Conservation (phyloP, 2,888 invertebrate species). For the Diloba caeruleocephala region DNA sequence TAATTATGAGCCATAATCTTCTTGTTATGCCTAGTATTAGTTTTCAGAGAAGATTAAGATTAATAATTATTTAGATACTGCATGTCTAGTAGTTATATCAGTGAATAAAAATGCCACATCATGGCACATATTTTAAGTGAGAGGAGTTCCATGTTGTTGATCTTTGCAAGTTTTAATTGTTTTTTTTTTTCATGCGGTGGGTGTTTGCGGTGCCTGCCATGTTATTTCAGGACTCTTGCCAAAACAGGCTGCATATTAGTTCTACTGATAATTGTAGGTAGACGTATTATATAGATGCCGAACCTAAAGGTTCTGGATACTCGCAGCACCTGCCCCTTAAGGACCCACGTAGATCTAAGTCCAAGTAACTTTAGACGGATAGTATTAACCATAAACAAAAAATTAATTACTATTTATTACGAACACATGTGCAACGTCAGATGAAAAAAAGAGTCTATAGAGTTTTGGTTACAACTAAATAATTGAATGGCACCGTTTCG, state of each 20-base stretch:
- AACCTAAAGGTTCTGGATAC: background rate
- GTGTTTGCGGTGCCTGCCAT: conserved; percentile 30
- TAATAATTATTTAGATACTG: background rate
- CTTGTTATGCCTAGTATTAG: conserved; percentile 13
- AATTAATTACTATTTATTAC: no score
- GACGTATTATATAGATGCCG: conserved; percentile 1
- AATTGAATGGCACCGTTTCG: no score
- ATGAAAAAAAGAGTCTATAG: no score
- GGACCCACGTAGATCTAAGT: no score
- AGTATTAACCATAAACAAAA: no score
- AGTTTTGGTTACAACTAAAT: no score
- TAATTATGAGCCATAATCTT: conserved; percentile 32
- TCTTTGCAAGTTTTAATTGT: conserved; percentile 40
- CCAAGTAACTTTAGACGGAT: no score
- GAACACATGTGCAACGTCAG: no score
- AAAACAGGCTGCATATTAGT: conserved; percentile 39
- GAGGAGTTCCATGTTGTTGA: conserved; percentile 26
- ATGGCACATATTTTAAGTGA: conserved; percentile 29
- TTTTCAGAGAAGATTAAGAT: conserved; percentile 7
- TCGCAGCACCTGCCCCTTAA: no score
- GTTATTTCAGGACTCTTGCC: conserved; percentile 42
- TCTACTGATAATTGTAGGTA: conserved; percentile 37
- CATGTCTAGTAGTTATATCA: background rate
- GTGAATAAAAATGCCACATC: conserved; percentile 9
- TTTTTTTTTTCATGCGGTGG: conserved; percentile 33